Evolutionary conservation across 1,140 invertebrate genomes (phyloP).

Genomic region (Paraescarpia echinospica): DNA sequence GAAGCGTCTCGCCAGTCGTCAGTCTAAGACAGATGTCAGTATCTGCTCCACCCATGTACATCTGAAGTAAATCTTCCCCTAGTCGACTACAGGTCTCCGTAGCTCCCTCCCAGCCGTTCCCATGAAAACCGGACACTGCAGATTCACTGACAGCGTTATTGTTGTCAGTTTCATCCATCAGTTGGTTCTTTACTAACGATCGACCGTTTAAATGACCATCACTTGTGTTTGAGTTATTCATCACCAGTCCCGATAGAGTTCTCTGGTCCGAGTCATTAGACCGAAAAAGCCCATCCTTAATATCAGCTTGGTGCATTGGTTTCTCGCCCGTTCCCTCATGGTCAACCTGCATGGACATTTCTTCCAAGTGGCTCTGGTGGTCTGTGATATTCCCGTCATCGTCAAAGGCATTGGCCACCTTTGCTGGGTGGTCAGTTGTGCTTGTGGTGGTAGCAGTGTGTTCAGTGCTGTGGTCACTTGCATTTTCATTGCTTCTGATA

Average conservation of each 20-base stretch:
- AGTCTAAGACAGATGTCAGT: neutral
- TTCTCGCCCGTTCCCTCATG: neutral
- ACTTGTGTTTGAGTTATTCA: neutral
- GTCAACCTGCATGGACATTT: neutral
- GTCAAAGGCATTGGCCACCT: neutral
- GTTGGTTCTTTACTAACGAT: neutral
- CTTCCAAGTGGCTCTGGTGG: neutral
- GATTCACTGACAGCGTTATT: neutral
- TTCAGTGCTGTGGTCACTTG: neutral
- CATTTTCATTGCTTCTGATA: neutral
- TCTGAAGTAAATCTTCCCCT: neutral
- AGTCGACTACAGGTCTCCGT: neutral
- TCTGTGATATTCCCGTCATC: neutral
- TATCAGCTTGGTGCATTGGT: neutral
- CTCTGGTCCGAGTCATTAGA: neutral
- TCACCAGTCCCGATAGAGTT: neutral
- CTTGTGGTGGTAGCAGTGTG: neutral
- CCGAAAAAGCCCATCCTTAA: neutral
- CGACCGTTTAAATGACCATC: neutral
- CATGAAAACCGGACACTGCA: neutral
- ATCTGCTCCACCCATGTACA: neutral
- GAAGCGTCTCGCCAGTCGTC: neutral
- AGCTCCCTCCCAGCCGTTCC: neutral
- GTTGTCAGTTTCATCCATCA: neutral
- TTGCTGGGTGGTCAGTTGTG: neutral